phyloP scores from a whole-genome alignment of 2,113 vertebrate species.

The Hemiscyllium ocellatum region DNA sequence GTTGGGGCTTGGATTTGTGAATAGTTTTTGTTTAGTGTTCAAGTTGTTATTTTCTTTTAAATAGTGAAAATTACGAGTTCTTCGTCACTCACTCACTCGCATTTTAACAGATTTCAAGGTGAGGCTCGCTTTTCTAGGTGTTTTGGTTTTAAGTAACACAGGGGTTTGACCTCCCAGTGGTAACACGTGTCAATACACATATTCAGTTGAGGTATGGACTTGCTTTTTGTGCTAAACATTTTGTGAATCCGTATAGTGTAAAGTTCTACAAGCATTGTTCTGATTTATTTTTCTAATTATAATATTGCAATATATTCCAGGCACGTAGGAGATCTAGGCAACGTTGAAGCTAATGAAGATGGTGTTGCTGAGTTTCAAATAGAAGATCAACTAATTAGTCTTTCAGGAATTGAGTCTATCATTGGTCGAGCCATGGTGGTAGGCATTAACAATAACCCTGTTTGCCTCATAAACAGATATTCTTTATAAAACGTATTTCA shows the following conservation, averaged over 20 bases:
- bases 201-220: no score
- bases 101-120: no score
- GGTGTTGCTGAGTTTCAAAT: slow-evolving; percentile 36
- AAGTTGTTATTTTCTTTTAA: no score
- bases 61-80: no score
- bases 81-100: no score
- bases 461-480: background rate
- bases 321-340: slow-evolving; percentile 38
- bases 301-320: slow-evolving; percentile 15
- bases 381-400: slow-evolving; percentile 18
- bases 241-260: background rate
- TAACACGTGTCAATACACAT: background rate
- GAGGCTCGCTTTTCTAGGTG: no score
- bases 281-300: background rate
- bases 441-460: background rate
- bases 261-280: background rate
- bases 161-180: no score
- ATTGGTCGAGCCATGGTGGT: slow-evolving; percentile 39
- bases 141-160: no score
- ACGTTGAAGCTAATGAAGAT: slow-evolving; percentile 30
- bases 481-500: background rate
- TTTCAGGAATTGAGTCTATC: slow-evolving; percentile 1
- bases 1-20: no score
- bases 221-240: no score
- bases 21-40: no score